A percentile compares a stretch with the other conserved stretches of the same genome.
Conservation (phyloP, 2,797 vertebrate genomes). For the Aphelocoma californica region DNA sequence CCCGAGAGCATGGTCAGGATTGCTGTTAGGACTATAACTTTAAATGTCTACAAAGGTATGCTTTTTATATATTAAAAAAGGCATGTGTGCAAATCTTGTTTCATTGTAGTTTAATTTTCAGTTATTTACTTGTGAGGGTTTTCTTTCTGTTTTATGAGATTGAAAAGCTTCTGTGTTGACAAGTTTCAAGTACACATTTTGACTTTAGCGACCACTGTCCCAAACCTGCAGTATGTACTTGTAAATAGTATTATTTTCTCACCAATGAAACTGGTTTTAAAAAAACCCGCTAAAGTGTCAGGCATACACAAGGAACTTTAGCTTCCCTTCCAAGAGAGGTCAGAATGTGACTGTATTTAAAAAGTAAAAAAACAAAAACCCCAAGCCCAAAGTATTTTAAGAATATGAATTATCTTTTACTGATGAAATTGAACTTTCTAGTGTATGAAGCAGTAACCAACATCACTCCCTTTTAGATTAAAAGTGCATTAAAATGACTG, state of each 20-base stretch:
- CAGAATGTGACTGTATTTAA: not conserved
- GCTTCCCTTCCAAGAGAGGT: not conserved
- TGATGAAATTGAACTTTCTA: not conserved
- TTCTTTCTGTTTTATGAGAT: not conserved
- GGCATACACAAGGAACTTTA: not conserved
- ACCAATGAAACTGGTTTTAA: not conserved
- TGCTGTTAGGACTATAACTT: conserved; percentile 96
- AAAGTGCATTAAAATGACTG: not conserved
- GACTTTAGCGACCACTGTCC: not conserved
- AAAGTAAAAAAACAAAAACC: not conserved
- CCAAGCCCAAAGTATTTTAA: not conserved
- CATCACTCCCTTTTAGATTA: not conserved
- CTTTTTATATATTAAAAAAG: not conserved
- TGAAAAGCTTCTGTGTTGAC: not conserved
- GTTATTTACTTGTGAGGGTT: not conserved
- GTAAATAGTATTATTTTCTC: not conserved
- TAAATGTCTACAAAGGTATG: conserved; percentile 99
- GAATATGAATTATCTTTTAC: not conserved
- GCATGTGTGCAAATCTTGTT: not conserved
- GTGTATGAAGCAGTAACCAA: not conserved
- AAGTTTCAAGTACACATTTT: not conserved
- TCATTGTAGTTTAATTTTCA: not conserved
- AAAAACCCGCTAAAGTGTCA: not conserved
- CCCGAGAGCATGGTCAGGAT: conserved; percentile 99
- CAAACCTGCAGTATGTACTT: not conserved